Base-by-base conservation (phyloP, 1,140 invertebrate genomes). In the Nylanderia fulva region DNA sequence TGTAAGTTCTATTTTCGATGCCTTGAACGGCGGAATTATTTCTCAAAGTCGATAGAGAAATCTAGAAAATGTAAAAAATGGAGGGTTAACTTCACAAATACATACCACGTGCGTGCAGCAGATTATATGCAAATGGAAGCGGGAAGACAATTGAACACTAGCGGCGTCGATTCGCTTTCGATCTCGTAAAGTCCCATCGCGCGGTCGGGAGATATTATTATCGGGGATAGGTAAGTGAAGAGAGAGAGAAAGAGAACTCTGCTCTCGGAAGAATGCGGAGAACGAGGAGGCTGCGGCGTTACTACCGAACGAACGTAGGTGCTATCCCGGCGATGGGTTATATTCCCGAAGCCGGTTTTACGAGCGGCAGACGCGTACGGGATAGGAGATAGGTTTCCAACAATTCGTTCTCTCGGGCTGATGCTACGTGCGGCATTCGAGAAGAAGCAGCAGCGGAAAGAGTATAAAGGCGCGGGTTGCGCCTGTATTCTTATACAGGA, bases 321-420 rank as follows among this genome's bases (percentile, higher is more conserved):
- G 89, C 79, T 91, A 91, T 89, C 64, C 74, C 21, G 9, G 24
- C 84, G 85, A 91, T 87, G 76, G 90, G 85, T 84, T 83, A 85
- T 90, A 90, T 91, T 91, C 84, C 48, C 86, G 85, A 68, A 83
- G 83, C 85, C 86, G 82, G 86, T 90, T 90, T 92, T 92, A 92
- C 86, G 88, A 87, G 54, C 86, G 42, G 48, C 54, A 64, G 74
- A 89, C 63, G 82, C 84, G 64, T 56, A 72, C 58, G 39, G 84
- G 82, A 87, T 85, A 58, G 45, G 18, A 84, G 63, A 90, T 87
- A 88, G 66, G 68, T 86, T 89, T 90, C 64, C 85, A 71, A 86
- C 71, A 87, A 90, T 90, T 21, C 54, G 39, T 64, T 42, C 39
- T 9, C 45, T 79, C 84, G 29, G 61, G 18, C 13, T 76, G n/a